Conservation (phyloP, 1,140 invertebrate genomes). For the Eupristina koningsbergeri region DNA sequence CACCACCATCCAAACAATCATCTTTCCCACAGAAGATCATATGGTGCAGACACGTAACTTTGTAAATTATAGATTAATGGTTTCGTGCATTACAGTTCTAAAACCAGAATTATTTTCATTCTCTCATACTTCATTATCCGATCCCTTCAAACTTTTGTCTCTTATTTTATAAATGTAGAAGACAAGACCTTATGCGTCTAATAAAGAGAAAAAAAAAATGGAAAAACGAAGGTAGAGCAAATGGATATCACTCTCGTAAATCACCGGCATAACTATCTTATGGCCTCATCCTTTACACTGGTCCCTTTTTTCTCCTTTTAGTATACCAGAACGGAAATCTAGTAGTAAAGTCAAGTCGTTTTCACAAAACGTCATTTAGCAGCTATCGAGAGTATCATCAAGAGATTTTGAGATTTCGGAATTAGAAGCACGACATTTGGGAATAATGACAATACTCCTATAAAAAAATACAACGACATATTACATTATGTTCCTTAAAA, state of each 20-base stretch:
- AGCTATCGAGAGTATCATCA: not conserved
- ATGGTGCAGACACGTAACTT: not conserved
- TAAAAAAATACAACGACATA: not conserved
- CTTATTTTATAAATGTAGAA: not conserved
- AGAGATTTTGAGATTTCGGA: not conserved
- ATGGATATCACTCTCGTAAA: constrained; percentile 31
- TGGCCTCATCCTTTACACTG: not conserved
- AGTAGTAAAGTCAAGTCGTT: not conserved
- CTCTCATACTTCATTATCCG: too few species aligned
- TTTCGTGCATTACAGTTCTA: too few species aligned
- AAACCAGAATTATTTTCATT: too few species aligned
- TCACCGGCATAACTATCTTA: not conserved
- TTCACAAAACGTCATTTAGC: not conserved
- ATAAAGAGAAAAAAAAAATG: constrained; percentile 20
- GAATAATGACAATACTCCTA: not conserved
- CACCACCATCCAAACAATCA: too few species aligned
- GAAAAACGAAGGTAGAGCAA: not conserved
- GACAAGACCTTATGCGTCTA: not conserved
- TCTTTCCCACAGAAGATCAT: too few species aligned
- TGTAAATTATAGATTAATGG: not conserved
- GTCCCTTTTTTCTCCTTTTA: not conserved
- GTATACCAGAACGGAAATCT: not conserved
- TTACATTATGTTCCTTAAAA: not conserved
- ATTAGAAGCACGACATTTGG: not conserved
- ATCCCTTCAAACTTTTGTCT: not conserved